Evolutionary conservation across 2,797 vertebrate genomes (phyloP), one percentile per base, ranked within the genome.

Genomic region (Chloroceryle inda): DNA sequence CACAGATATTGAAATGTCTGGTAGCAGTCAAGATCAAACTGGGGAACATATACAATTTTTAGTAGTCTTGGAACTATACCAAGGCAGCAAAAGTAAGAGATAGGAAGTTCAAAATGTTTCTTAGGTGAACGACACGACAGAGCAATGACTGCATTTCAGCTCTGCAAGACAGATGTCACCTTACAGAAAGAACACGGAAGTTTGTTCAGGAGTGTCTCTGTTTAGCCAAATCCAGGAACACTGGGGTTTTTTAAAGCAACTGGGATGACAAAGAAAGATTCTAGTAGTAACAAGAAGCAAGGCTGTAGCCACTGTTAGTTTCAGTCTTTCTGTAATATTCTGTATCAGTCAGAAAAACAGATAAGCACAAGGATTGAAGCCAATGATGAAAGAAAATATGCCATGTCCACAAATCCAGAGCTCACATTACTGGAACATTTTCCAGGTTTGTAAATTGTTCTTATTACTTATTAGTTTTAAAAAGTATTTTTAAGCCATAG

Each of bases 341-440:
- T 81, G 11, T 29, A 44, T 44, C 19, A 86, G 31, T 44, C 10
- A 47, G 29, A 77, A 21, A 24, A 63, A 44, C 29, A 35, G 2
- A 1, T 11, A 17, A 0, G 2, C 2, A 13, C 21, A 19, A 0
- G 0, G 9, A 15, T 4, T 31, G 15, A 55, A 35, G 35, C 1
- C 55, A 69, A 9, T 33, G 19, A 13, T 19, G 11, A 16, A 52
- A 82, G 29, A 63, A 80, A 76, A 76, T 2, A 24, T 8, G 3
- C 15, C 33, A 37, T 5, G 4, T 29, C 18, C 31, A 17, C 38
- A 81, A 88, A 82, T 29, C 23, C 29, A 73, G 63, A 73, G 26
- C 2, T 76, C 38, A 45, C 10, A 35, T 27, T 50, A 20, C 11
- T 63, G 15, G 38, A 72, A 45, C 9, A 22, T 47, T 62, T 62